phyloP scores from a whole-genome alignment of 2,113 vertebrate species.

The Cricetomys ansorgei region DNA sequence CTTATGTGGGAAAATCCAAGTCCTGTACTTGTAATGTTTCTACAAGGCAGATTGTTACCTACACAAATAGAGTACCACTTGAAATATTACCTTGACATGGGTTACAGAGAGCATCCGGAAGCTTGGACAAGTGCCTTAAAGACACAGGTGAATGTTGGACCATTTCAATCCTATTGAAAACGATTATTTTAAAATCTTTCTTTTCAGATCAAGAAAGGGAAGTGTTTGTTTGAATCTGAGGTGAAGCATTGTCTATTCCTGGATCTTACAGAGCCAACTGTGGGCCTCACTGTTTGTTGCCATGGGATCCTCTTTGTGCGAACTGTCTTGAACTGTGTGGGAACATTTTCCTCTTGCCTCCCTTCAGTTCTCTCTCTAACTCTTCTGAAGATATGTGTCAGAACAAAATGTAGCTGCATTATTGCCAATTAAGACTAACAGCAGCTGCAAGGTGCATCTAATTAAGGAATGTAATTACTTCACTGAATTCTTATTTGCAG shows the following conservation, averaged over 20 bases:
- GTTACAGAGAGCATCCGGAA: not conserved
- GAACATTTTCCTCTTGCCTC: constrained; percentile 88
- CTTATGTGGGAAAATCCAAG: not conserved
- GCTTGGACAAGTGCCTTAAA: constrained; percentile 49
- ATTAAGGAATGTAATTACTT: constrained; percentile 89
- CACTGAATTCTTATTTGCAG: constrained; percentile 84
- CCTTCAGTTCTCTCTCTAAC: constrained; percentile 83
- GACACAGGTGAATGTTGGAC: constrained; percentile 29
- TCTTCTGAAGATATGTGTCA: constrained; percentile 84
- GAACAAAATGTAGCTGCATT: constrained; percentile 86
- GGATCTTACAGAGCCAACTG: constrained; percentile 89
- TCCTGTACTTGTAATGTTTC: not conserved
- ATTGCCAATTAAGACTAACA: constrained; percentile 87
- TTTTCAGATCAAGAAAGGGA: constrained; percentile 74
- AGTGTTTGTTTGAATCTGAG: constrained; percentile 86
- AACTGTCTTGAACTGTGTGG: constrained; percentile 92
- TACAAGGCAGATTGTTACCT: not conserved
- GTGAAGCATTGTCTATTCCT: constrained; percentile 90
- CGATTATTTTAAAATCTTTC: constrained; percentile 34
- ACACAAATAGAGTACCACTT: not conserved
- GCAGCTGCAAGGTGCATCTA: constrained; percentile 89
- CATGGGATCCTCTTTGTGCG: constrained; percentile 92
- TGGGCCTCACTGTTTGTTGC: constrained; percentile 91
- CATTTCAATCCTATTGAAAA: constrained; percentile 41
- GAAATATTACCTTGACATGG: constrained; percentile 19